Conservation (phyloP, 1,140 invertebrate genomes). For the Pseudomyrmex gracilis region DNA sequence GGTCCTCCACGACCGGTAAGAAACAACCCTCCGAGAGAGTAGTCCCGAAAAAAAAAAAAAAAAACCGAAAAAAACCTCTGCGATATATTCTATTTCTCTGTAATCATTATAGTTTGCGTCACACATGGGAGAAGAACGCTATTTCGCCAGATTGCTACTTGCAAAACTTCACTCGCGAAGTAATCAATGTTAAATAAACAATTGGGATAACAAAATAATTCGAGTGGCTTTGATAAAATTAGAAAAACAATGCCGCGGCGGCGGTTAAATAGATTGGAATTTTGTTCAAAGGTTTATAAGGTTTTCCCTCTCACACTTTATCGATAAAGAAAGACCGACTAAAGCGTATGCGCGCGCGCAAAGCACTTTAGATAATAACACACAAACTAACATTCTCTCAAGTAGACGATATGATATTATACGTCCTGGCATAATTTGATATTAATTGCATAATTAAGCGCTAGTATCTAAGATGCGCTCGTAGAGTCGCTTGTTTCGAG, state of each 20-base stretch:
- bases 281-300: background rate
- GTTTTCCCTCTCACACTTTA: background rate
- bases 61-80: constrained; percentile 16
- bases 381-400: constrained; percentile 15
- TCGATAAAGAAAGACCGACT: background rate
- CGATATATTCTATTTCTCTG: too few species aligned
- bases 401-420: background rate
- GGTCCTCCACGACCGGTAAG: constrained; percentile 84
- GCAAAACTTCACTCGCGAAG: too few species aligned
- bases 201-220: too few species aligned
- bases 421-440: constrained; percentile 44
- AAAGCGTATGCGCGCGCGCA: too few species aligned
- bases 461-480: constrained; percentile 62
- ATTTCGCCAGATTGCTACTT: too few species aligned
- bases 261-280: background rate
- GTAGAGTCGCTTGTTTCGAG: constrained; percentile 21
- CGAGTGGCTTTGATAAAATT: background rate
- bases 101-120: too few species aligned
- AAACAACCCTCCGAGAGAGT: background rate
- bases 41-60: too few species aligned
- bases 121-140: too few species aligned
- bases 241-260: background rate
- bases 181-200: too few species aligned
- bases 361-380: background rate
- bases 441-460: constrained; percentile 69